phyloP scores from a whole-genome alignment of 2,888 invertebrate species.

The Heliconius charithonia region DNA sequence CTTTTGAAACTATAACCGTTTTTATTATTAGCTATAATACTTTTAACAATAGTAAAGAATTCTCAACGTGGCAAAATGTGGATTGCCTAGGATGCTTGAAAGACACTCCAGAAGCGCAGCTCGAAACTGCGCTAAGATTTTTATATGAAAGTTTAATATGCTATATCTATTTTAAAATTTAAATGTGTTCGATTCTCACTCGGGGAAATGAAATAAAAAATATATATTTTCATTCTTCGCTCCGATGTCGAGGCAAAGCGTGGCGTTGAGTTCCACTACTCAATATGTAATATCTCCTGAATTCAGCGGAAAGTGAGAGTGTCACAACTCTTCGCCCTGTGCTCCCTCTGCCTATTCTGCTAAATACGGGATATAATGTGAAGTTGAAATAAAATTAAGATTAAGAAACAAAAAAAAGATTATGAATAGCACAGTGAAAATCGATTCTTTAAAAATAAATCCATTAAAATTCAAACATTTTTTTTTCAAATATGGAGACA shows the following conservation, averaged over 20 bases:
- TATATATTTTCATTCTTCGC: too few species aligned
- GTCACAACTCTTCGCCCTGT: too few species aligned
- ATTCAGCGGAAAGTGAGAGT: too few species aligned
- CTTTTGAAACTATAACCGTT: too few species aligned
- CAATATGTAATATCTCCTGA: too few species aligned
- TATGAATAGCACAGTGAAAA: background rate
- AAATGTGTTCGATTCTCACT: background rate
- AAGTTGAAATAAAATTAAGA: slow-evolving; percentile 28
- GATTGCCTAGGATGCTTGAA: background rate
- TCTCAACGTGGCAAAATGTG: background rate
- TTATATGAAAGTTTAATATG: background rate
- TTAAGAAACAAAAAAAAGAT: background rate
- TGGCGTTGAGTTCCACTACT: too few species aligned
- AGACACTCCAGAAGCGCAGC: background rate
- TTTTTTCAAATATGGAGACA: too few species aligned
- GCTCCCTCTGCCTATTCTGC: background rate
- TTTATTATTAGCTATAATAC: too few species aligned
- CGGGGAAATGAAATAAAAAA: too few species aligned
- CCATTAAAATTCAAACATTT: too few species aligned
- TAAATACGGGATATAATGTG: background rate
- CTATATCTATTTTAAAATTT: background rate
- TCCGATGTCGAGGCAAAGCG: too few species aligned
- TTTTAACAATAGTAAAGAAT: background rate
- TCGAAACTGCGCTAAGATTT: background rate
- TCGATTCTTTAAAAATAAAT: too few species aligned